Conservation (phyloP, 2,113 vertebrate species). For the Pongo abelii region DNA sequence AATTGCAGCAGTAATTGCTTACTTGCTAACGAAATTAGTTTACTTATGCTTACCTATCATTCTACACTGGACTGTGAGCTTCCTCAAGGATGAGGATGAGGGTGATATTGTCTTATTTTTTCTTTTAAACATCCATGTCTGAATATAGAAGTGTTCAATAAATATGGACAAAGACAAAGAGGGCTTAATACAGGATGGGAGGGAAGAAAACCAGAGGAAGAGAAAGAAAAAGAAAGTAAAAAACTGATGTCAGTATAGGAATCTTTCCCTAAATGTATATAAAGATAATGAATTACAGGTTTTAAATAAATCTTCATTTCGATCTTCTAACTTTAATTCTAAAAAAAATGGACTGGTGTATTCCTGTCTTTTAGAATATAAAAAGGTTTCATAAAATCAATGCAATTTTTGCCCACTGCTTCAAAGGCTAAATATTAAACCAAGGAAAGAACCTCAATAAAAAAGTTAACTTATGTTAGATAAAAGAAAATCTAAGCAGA, state of each 20-base stretch:
- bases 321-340: not conserved
- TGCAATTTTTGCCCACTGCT: not conserved
- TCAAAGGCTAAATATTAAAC: not conserved
- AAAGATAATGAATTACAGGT: not conserved
- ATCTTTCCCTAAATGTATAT: not conserved
- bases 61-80: not conserved
- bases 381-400: not conserved
- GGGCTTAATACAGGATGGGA: not conserved
- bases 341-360: not conserved
- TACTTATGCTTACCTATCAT: not conserved
- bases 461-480: not conserved
- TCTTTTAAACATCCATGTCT: not conserved
- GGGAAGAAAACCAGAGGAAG: not conserved
- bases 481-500: slow-evolving; percentile 9
- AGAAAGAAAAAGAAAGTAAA: not conserved
- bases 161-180: not conserved
- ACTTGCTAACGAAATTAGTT: not conserved
- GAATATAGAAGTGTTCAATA: not conserved
- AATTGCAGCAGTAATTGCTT: not conserved
- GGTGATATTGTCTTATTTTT: not conserved
- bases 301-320: not conserved
- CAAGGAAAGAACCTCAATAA: not conserved
- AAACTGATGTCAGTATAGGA: not conserved
- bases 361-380: not conserved
- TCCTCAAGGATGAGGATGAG: not conserved